phyloP scores from a whole-genome alignment of 2,113 vertebrate genomes.

The Glaucidium brasilianum region DNA sequence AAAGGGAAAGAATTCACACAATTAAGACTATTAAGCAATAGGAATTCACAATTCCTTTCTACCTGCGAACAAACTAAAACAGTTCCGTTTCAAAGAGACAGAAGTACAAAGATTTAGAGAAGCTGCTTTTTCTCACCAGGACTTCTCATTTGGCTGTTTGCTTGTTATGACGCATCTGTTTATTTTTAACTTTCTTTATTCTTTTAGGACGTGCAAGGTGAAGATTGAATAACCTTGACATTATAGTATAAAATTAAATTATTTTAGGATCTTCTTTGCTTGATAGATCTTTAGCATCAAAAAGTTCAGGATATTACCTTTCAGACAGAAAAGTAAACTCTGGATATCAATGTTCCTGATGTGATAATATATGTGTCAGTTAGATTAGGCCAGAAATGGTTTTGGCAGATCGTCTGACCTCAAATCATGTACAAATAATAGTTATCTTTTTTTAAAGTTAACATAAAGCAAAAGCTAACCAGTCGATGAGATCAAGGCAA shows the following conservation, averaged over 20 bases:
- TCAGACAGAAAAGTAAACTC: not conserved
- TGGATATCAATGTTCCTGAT: accelerated
- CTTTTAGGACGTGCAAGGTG: not conserved
- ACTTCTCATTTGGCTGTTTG: not conserved
- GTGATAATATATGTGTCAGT: not conserved
- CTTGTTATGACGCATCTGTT: not conserved
- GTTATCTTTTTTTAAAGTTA: not conserved
- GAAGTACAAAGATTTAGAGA: not conserved
- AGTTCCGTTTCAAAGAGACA: not conserved
- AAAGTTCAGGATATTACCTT: not conserved
- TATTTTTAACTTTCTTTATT: not conserved
- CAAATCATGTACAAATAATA: not conserved
- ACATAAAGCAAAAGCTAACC: not conserved
- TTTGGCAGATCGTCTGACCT: not conserved
- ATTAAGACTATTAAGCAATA: not conserved
- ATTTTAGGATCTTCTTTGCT: not conserved
- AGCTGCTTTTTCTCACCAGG: not conserved
- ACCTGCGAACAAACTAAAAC: not conserved
- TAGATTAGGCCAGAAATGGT: not conserved
- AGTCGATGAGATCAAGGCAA: not conserved
- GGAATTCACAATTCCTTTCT: not conserved
- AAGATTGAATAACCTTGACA: not conserved
- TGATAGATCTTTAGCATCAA: not conserved
- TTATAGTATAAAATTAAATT: not conserved
- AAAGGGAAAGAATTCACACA: not conserved